Base-by-base conservation (phyloP, 2,797 vertebrate species). In the Heteromormyrus szaboi region DNA sequence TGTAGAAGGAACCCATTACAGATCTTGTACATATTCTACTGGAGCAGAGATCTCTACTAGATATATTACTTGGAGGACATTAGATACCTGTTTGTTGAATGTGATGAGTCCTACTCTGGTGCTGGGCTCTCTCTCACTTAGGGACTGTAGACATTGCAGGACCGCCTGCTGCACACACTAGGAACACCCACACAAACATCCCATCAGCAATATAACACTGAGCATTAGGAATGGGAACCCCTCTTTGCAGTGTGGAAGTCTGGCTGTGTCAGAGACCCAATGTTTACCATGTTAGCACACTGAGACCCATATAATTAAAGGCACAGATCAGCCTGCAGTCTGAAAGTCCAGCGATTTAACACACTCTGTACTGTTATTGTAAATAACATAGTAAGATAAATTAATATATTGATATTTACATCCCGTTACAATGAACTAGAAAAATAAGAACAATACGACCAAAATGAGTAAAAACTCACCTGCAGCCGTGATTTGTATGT, bases 131-230 rank as follows among this genome's bases (percentile, higher is more conserved):
- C 92, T 92, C 51, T 91, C 62, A 87, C 92, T 91, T 0, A 96
- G 90, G 72, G 68, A 93, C 86, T 93, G 88, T 41, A 96, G 76
- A 50, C 95, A 95, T 88, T 92, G 93, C 7, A 93, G 4, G 89
- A 96, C 92, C 0, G 95, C 95, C 19, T 95, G 93, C 91, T 95
- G 94, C 68, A 96, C 93, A 91, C 93, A 94, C 96, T 96, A 90
- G 46, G 88, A 48, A 48, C 11, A 89, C 91, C 2, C 89, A 62
- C 14, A 22, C 2, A 50, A 62, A 56, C 51, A 53, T 53, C 14
- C 81, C n/a, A 85, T 3, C 11, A 62, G 25, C 1, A 25, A 79
- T 50, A 33, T 72, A 5, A 56, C 12, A 12, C 72, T 44, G 0
- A 48, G 14, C 50, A 86, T 48, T 68, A 48, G 29, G 44, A 33